phyloP scores from a whole-genome alignment of 2,888 invertebrate genomes.

The Noctuana brunneofusca region DNA sequence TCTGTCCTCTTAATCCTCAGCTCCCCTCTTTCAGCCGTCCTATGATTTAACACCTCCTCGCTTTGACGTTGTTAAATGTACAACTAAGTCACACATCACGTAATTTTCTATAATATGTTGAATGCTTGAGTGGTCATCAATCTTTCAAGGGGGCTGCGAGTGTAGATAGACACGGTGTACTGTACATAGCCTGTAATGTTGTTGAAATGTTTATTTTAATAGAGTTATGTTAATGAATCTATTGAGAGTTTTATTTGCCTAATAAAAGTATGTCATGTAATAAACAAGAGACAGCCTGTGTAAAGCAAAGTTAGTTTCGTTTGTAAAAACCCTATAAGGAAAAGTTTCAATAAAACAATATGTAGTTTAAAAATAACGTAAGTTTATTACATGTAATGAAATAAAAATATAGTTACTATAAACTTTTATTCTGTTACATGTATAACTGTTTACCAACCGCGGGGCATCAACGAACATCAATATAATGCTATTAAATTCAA shows the following conservation, averaged over 20 bases:
- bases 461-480: constrained; percentile 44
- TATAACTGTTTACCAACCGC: constrained; percentile 55
- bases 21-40: too few relatives aligned
- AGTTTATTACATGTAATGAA: constrained; percentile 82
- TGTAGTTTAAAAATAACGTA: constrained; percentile 81
- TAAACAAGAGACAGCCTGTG: too few relatives aligned
- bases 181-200: constrained; percentile 75
- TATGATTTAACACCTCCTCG: too few relatives aligned
- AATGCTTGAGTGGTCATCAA: constrained; percentile 40
- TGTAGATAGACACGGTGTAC: constrained; percentile 71
- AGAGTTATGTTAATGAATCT: constrained; percentile 81
- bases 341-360: constrained; percentile 57
- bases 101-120: too few relatives aligned
- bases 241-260: constrained; percentile 61
- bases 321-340: not conserved
- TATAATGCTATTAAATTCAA: constrained; percentile 44
- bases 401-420: constrained; percentile 74
- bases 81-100: too few relatives aligned
- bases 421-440: constrained; percentile 73
- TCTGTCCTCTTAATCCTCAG: too few relatives aligned
- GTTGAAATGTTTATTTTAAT: constrained; percentile 81
- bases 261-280: not conserved
- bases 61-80: too few relatives aligned
- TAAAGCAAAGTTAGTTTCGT: not conserved
- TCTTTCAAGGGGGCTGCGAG: constrained; percentile 49